phyloP scores from a whole-genome alignment of 2,113 vertebrate species.

The Calyptomena viridis region DNA sequence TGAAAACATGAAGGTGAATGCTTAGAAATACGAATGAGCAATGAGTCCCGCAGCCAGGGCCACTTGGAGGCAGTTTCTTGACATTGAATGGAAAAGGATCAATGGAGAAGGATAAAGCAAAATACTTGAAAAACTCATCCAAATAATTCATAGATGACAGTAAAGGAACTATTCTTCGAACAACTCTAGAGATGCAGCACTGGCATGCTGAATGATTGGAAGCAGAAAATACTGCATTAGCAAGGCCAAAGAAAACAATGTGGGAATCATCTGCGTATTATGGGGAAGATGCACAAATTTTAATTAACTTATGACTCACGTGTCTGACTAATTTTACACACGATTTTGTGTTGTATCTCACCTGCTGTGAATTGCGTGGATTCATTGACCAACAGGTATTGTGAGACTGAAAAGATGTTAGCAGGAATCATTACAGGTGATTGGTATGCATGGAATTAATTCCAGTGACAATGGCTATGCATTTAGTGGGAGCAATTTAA shows the following conservation, averaged over 20 bases:
- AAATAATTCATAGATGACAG: neutral
- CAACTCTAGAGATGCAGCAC: neutral
- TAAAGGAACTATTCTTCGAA: neutral
- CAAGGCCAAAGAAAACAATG: neutral
- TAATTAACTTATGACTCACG: neutral
- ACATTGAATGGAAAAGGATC: neutral
- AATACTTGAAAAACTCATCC: neutral
- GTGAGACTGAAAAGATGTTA: neutral
- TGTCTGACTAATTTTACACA: neutral
- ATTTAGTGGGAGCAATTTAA: neutral
- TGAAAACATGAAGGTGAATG: neutral
- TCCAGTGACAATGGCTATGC: neutral
- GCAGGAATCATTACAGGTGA: neutral
- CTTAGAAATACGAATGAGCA: neutral
- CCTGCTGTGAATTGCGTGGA: neutral
- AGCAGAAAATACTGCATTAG: neutral
- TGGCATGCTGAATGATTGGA: neutral
- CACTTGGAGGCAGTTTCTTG: neutral
- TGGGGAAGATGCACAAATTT: neutral
- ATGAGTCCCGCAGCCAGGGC: neutral
- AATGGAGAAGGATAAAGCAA: neutral
- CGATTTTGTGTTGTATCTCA: neutral
- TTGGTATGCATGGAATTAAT: neutral
- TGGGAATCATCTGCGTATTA: neutral
- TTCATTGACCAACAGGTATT: neutral